Percentiles rank a stretch among this genome's conserved stretches.
phyloP scores from a whole-genome alignment of 2,113 vertebrate species.

The Ifrita kowaldi region DNA sequence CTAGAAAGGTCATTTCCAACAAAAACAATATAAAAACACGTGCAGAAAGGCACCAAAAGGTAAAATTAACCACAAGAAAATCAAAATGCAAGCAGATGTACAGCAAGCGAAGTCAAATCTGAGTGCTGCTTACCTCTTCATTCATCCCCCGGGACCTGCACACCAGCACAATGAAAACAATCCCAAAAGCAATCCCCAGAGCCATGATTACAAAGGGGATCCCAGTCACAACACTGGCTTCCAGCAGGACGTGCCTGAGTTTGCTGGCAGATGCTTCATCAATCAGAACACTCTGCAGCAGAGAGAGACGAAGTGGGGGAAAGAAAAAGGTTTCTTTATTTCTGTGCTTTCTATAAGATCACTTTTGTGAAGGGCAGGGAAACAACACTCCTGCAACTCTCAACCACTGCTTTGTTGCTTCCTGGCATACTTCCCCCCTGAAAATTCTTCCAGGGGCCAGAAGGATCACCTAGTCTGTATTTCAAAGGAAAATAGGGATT shows the following conservation, averaged over 20 bases:
- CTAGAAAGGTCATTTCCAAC: constrained; percentile 52
- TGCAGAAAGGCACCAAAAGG: not conserved
- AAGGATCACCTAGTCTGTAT: not conserved
- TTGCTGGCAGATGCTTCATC: constrained; percentile 80
- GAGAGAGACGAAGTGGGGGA: not conserved
- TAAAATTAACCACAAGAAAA: not conserved
- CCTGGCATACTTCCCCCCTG: not conserved
- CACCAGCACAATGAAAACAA: constrained; percentile 77
- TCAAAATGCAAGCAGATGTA: not conserved
- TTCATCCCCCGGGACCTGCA: constrained; percentile 76
- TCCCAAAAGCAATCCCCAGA: constrained; percentile 82
- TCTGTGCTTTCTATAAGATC: not conserved
- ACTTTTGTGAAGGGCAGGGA: not conserved
- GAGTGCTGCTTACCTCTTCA: constrained; percentile 76
- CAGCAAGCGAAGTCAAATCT: not conserved
- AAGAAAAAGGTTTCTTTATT: not conserved
- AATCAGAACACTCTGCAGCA: constrained; percentile 82
- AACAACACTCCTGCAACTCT: not conserved
- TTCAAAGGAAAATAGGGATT: not conserved
- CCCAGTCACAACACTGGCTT: constrained; percentile 77
- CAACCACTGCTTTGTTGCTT: not conserved
- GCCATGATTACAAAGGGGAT: constrained; percentile 89
- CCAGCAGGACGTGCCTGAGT: constrained; percentile 62
- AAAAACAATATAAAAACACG: constrained; percentile 6
- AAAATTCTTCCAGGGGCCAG: not conserved